These are phyloP conservation scores for Heliconius hortense DNA, from an alignment of 2,888 invertebrate species.

Conservation along the genomic window DNA sequence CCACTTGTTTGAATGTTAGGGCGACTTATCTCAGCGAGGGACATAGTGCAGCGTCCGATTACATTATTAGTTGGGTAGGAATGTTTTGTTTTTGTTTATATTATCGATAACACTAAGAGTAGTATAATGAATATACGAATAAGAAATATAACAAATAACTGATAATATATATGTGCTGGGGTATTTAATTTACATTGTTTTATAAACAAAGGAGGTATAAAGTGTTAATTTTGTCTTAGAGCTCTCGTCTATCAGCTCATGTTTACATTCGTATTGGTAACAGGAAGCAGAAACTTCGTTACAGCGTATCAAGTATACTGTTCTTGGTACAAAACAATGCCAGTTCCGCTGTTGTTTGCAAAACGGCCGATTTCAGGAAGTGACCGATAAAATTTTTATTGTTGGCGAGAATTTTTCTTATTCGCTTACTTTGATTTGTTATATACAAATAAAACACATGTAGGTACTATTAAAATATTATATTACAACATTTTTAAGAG, in stretches of 20 bases:
- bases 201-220: conserved; percentile 14
- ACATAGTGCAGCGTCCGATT: conserved; percentile 81
- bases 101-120: conserved; percentile 53
- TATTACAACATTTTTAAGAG: not conserved
- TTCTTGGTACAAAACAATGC: conserved; percentile 76
- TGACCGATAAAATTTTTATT: conserved; percentile 55
- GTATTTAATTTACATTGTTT: conserved; percentile 1
- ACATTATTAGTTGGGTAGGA: conserved; percentile 59
- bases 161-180: conserved; percentile 1
- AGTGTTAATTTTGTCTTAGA: conserved; percentile 7
- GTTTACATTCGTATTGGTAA: conserved; percentile 78
- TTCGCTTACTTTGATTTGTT: conserved; percentile 10
- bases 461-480: not conserved
- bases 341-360: conserved; percentile 78
- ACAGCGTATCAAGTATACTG: conserved; percentile 69
- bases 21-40: conserved; percentile 80
- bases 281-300: conserved; percentile 76
- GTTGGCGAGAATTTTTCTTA: conserved; percentile 18
- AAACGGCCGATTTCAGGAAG: conserved; percentile 76
- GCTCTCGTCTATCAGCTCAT: conserved; percentile 43
- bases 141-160: conserved; percentile 21
- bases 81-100: conserved; percentile 47
- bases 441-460: not conserved
- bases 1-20: conserved; percentile 82
- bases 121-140: conserved; percentile 6